Percentiles rank a stretch among this genome's conserved stretches.
Evolutionary conservation across 37 sponge, comb jelly and placozoan genomes (phyloP).

Genomic region (Chondrosia reniformis): DNA sequence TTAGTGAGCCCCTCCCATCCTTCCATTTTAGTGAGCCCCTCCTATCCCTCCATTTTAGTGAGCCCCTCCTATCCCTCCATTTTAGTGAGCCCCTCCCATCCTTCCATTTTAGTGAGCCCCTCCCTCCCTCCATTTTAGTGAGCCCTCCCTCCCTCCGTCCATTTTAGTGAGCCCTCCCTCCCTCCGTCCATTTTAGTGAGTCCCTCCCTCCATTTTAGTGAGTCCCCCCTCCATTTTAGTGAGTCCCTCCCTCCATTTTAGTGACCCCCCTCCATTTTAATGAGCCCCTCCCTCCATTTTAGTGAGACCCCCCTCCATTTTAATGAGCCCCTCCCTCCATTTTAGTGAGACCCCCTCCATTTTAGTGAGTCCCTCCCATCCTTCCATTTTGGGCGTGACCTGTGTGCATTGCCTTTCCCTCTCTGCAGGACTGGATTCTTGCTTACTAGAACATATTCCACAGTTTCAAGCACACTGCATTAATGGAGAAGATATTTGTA

Average conservation of each 20-base stretch:
- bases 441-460: constrained; percentile 33
- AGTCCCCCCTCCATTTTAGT: not conserved
- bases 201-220: not conserved
- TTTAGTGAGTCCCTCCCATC: too few relatives aligned
- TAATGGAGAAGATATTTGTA: constrained; percentile 53
- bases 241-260: not conserved
- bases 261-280: not conserved
- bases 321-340: too few relatives aligned
- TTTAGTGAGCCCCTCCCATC: not conserved
- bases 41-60: not conserved
- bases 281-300: too few relatives aligned
- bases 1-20: not conserved
- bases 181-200: not conserved
- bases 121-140: not conserved
- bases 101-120: not conserved
- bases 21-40: not conserved
- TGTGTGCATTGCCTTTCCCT: constrained; percentile 15
- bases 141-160: not conserved
- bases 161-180: not conserved
- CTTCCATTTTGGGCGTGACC: too few relatives aligned
- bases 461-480: constrained; percentile 70
- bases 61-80: not conserved
- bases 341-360: too few relatives aligned
- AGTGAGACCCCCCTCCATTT: too few relatives aligned
- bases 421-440: constrained; percentile 38